Percentiles rank a stretch among this genome's conserved stretches.
These are phyloP conservation scores for Nemapogon koenigi DNA, from an alignment of 2,888 invertebrate species.

Conservation along the genomic window DNA sequence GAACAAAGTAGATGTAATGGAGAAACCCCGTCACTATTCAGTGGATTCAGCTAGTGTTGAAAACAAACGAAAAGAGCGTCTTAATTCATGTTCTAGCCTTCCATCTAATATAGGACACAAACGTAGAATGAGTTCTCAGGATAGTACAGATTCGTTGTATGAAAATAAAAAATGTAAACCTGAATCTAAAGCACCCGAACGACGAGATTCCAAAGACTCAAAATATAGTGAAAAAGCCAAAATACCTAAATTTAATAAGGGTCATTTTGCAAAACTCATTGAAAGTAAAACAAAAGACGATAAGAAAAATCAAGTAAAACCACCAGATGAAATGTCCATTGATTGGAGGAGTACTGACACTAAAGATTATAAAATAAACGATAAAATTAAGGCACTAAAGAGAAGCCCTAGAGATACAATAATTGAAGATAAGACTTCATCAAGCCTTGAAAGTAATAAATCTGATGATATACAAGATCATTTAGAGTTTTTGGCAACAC, in stretches of 20 bases:
- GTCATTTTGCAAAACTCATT: constrained; percentile 61
- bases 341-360: constrained; percentile 35
- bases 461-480: constrained; percentile 50
- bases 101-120: constrained; percentile 73
- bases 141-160: constrained; percentile 61
- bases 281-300: constrained; percentile 69
- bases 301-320: constrained; percentile 61
- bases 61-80: constrained; percentile 65
- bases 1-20: constrained; percentile 35
- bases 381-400: constrained; percentile 32
- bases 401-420: constrained; percentile 29
- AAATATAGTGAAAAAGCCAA: constrained; percentile 46
- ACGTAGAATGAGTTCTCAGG: constrained; percentile 81
- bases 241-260: constrained; percentile 65
- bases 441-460: constrained; percentile 16
- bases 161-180: constrained; percentile 69
- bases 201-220: constrained; percentile 76
- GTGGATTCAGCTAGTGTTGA: constrained; percentile 50
- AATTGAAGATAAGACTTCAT: constrained; percentile 12
- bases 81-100: constrained; percentile 64
- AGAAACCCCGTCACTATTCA: constrained; percentile 57
- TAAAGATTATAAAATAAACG: constrained; percentile 18
- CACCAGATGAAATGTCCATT: constrained; percentile 43
- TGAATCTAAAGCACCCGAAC: constrained; percentile 58
- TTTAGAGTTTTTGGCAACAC: constrained; percentile 64